These are phyloP conservation scores for Aix galericulata DNA, from an alignment of 2,113 vertebrate genomes.

Conservation along the genomic window DNA sequence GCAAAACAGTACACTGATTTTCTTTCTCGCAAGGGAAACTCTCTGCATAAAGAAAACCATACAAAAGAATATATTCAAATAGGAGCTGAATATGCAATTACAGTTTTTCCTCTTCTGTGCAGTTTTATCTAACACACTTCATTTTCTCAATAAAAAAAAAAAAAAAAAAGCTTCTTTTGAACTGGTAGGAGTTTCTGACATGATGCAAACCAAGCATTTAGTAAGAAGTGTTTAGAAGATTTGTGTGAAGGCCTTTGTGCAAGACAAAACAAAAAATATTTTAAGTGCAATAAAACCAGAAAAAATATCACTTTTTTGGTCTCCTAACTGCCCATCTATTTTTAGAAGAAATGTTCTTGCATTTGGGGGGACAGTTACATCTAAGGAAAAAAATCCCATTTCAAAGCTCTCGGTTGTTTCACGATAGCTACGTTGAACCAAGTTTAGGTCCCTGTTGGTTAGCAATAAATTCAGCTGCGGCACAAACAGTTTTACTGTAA, in stretches of 20 bases:
- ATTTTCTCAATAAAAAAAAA: constrained; percentile 44
- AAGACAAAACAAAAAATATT: constrained; percentile 70
- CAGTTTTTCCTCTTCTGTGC: constrained; percentile 64
- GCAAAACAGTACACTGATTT: constrained; percentile 74
- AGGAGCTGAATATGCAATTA: constrained; percentile 76
- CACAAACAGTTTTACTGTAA: constrained; percentile 62
- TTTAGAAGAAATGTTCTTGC: constrained; percentile 41
- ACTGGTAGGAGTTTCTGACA: constrained; percentile 72
- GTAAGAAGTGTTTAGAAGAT: constrained; percentile 76
- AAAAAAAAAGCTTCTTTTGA: constrained; percentile 41
- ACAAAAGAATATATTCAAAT: constrained; percentile 74
- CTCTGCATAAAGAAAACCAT: constrained; percentile 74
- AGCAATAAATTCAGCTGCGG: constrained; percentile 53
- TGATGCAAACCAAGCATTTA: constrained; percentile 74
- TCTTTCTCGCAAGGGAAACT: constrained; percentile 70
- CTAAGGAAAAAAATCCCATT: background rate
- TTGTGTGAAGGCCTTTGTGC: constrained; percentile 72
- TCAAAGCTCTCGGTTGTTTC: constrained; percentile 45
- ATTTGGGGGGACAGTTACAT: constrained; percentile 30
- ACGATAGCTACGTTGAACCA: background rate
- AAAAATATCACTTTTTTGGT: constrained; percentile 57
- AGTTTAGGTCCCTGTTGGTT: constrained; percentile 32
- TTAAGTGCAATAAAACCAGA: constrained; percentile 70
- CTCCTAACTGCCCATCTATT: constrained; percentile 18
- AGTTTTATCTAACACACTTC: constrained; percentile 73